These are phyloP conservation scores for Polypedilum vanderplanki DNA, from an alignment of 1,140 invertebrate species.

Conservation along the genomic window DNA sequence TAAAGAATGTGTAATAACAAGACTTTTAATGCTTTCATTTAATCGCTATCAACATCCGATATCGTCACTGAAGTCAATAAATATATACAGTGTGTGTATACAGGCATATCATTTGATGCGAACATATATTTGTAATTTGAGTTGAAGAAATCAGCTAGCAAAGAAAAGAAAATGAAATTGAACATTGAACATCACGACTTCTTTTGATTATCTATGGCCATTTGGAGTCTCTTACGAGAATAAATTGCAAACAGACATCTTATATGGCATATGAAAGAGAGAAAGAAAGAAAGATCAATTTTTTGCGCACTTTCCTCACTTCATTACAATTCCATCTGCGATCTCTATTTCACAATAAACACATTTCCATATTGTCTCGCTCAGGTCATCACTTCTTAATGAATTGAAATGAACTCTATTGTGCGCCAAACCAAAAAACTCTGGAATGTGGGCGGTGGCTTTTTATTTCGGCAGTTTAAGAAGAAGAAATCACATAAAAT, in stretches of 20 bases:
- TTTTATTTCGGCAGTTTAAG: no score
- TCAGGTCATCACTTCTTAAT: background rate
- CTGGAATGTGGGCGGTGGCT: no score
- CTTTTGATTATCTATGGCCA: conserved; percentile 17
- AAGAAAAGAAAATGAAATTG: conserved; percentile 2
- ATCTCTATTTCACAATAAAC: no score
- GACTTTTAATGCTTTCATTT: conserved; percentile 22
- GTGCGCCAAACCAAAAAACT: no score
- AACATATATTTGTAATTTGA: background rate
- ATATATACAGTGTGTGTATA: background rate
- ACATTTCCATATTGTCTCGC: no score
- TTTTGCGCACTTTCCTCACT: conserved; percentile 2
- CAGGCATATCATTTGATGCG: conserved; percentile 8
- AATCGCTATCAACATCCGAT: conserved; percentile 26
- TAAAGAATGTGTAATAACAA: conserved; percentile 1
- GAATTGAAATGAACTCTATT: no score
- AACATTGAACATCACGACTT: conserved; percentile 22
- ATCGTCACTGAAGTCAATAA: background rate
- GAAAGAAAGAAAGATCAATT: background rate
- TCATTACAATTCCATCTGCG: background rate
- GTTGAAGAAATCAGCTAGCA: background rate
- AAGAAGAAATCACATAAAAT: no score
- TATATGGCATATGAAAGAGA: background rate
- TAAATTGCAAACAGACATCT: background rate
- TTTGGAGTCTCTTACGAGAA: background rate